Percentiles rank a stretch among this genome's conserved stretches.
Evolutionary conservation across 2,888 invertebrate species (phyloP).

Genomic region (Parascotia fuliginaria): DNA sequence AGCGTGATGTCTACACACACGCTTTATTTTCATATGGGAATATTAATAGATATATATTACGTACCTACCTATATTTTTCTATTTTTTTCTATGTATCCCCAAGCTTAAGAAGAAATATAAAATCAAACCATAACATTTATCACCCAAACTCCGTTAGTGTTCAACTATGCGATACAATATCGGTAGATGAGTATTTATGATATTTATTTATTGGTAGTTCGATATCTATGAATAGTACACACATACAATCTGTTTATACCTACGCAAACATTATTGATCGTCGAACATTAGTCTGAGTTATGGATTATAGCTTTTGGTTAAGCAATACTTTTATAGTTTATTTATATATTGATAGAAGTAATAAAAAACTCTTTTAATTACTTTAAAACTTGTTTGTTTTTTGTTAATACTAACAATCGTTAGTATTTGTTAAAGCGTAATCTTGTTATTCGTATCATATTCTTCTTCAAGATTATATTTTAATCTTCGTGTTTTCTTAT

Average conservation of each 20-base stretch:
- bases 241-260: slow-evolving; percentile 17
- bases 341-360: slow-evolving; percentile 31
- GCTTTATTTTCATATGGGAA: too few relatives aligned
- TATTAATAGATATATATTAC: too few relatives aligned
- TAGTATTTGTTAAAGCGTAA: too few relatives aligned
- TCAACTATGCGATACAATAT: not conserved
- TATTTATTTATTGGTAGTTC: slow-evolving; percentile 23
- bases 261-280: slow-evolving; percentile 38
- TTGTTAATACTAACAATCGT: too few relatives aligned
- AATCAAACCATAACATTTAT: too few relatives aligned
- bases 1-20: too few relatives aligned
- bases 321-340: slow-evolving; percentile 32
- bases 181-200: slow-evolving; percentile 31
- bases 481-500: too few relatives aligned
- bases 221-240: slow-evolving; percentile 26
- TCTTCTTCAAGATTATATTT: too few relatives aligned
- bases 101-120: too few relatives aligned
- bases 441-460: too few relatives aligned
- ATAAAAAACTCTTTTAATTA: slow-evolving; percentile 35
- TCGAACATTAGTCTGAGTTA: slow-evolving; percentile 32
- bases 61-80: too few relatives aligned
- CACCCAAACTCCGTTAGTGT: not conserved
- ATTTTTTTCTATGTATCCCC: too few relatives aligned
- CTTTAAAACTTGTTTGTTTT: slow-evolving; percentile 23
- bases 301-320: slow-evolving; percentile 36